Percentiles rank a stretch among this genome's conserved stretches.
These are phyloP conservation scores for Autographa pulchrina DNA, from an alignment of 2,888 invertebrate genomes.

Conservation along the genomic window DNA sequence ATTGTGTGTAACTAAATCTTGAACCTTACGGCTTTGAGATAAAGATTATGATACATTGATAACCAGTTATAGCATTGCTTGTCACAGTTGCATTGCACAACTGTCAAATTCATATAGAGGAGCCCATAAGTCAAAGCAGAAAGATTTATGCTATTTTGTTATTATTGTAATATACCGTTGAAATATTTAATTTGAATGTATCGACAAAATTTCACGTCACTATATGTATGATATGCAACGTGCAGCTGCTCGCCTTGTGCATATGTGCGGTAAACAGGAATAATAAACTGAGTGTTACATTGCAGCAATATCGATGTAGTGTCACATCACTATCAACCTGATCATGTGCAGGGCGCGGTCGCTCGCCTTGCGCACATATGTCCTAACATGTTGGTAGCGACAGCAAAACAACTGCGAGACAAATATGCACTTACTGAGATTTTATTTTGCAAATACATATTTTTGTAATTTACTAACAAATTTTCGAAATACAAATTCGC, in stretches of 20 bases:
- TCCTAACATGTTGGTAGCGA: constrained; percentile 58
- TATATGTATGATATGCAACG: constrained; percentile 65
- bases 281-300: constrained; percentile 3
- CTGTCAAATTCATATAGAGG: too few relatives aligned
- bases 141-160: too few relatives aligned
- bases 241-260: constrained; percentile 77
- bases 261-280: constrained; percentile 53
- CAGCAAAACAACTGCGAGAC: constrained; percentile 36
- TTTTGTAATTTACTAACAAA: too few relatives aligned
- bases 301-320: constrained; percentile 36
- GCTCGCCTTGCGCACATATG: constrained; percentile 74
- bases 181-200: neutral
- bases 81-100: too few relatives aligned
- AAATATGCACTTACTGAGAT: neutral
- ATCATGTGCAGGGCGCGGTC: constrained; percentile 72
- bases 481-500: too few relatives aligned
- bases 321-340: constrained; percentile 59
- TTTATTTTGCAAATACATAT: too few relatives aligned
- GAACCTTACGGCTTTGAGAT: too few relatives aligned
- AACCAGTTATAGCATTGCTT: too few relatives aligned
- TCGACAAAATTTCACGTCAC: constrained; percentile 51
- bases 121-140: too few relatives aligned
- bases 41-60: too few relatives aligned
- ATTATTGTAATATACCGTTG: too few relatives aligned
- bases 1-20: too few relatives aligned